Base-by-base conservation (phyloP, 2,888 invertebrate genomes). In the Himalopsyche anomala region DNA sequence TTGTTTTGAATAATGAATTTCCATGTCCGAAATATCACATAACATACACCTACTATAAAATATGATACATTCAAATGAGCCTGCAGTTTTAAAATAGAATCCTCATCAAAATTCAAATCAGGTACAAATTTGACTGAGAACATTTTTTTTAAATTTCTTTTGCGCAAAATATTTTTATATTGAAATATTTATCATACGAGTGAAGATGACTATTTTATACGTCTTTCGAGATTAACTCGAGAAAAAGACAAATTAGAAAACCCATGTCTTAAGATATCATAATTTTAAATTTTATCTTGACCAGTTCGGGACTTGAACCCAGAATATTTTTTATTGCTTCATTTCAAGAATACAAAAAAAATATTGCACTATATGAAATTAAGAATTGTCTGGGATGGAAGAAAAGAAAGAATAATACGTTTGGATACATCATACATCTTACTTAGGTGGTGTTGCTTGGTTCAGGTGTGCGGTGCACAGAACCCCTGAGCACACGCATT, bases 401-500 rank as follows among this genome's bases (percentile, higher is more conserved):
- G 36, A 54, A 40, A 84, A 74, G 79, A 80, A 84, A 74, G 84
- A 56, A 84, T 83, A 51, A 84, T 56, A 84, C 54, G 80, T 81
- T 74, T 5, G 36, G 74, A 74, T 74, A 74, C 82, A 81, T 69
- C 86, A 86, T 86, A 83, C 81, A 80, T 86, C 86, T 86, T 83
- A 62, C 83, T 86, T 62, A 81, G 15, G 6, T n/a, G 54, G 12
- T 81, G 81, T 28, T 81, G 5, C 82, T 62, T n/a, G 40, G 82
- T 62, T 62, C 56, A 56, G 82, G 82, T 38, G 82, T 38, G n/a
- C 42, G 55, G 6, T 69, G 83, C 38, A 42, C 74, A 74, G 81
- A 36, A 36, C 51, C 51, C 51, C 54, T 55, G 19, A 40, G 55
- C 80, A 38, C 55, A 40, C 74, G 74, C 51, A 54, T 42, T 36